Evolutionary conservation across 2,797 vertebrate genomes (phyloP).

Genomic region (Bovichtus diacanthus): DNA sequence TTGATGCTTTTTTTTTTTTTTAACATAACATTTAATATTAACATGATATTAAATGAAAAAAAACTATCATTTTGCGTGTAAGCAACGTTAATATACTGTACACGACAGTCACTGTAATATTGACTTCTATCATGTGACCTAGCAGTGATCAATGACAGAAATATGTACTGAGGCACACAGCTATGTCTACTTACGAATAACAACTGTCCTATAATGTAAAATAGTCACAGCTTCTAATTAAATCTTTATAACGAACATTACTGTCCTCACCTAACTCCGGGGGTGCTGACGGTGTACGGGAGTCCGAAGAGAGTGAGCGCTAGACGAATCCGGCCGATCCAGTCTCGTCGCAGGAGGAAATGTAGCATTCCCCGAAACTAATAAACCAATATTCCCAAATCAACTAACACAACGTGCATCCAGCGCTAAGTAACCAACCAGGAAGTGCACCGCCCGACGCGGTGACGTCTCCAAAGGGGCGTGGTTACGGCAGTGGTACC

Average conservation of each 20-base stretch:
- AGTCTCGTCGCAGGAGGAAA: constrained; percentile 26
- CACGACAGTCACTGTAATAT: neutral
- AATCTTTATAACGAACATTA: neutral
- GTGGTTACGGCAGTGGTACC: constrained; percentile 15
- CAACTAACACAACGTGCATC: neutral
- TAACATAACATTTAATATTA: neutral
- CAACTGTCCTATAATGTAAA: neutral
- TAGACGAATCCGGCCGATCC: constrained; percentile 69
- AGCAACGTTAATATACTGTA: neutral
- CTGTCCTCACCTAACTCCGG: constrained; percentile 62
- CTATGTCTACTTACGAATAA: neutral
- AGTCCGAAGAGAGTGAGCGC: constrained; percentile 77
- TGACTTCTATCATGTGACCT: neutral
- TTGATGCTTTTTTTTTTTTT: neutral
- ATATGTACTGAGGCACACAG: neutral
- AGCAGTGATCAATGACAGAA: neutral
- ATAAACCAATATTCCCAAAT: neutral
- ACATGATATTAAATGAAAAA: neutral
- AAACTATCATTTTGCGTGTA: neutral
- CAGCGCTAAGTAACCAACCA: constrained; percentile 54
- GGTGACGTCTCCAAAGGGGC: constrained; percentile 49
- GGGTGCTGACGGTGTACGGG: constrained; percentile 44
- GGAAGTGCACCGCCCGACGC: constrained; percentile 73
- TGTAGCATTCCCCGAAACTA: constrained; percentile 66
- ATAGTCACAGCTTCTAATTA: neutral